A percentile compares a stretch with the other conserved stretches of the same genome.
These are phyloP conservation scores for Ptilonorhynchus violaceus DNA, from an alignment of 2,113 vertebrate genomes.

Conservation along the genomic window DNA sequence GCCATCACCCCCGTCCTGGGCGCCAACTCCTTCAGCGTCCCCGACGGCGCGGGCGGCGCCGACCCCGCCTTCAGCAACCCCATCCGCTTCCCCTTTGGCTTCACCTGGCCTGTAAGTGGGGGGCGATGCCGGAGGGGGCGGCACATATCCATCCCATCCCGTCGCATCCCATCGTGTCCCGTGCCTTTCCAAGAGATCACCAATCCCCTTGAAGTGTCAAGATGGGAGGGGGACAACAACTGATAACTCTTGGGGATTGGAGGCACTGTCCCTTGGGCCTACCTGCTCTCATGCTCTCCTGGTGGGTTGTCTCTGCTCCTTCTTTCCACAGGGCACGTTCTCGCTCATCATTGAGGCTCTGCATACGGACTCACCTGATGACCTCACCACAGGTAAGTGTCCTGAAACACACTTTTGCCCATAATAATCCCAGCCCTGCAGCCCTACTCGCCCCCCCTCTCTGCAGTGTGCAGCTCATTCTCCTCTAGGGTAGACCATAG, in stretches of 20 bases:
- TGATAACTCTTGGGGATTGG: neutral
- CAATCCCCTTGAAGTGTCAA: neutral
- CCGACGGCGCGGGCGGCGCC: constrained; percentile 77
- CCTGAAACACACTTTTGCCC: neutral
- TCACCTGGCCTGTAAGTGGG: constrained; percentile 96
- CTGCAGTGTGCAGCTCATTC: neutral
- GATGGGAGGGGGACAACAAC: neutral
- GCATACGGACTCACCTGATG: constrained; percentile 90
- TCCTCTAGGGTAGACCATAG: neutral
- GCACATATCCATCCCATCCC: neutral
- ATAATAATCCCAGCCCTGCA: neutral
- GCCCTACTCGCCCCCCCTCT: neutral
- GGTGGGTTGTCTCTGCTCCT: neutral
- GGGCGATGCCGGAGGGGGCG: neutral
- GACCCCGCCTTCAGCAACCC: constrained; percentile 92
- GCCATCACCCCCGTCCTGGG: constrained; percentile 93
- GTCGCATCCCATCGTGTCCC: neutral
- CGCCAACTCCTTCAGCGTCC: constrained; percentile 94
- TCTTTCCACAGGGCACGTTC: constrained; percentile 88
- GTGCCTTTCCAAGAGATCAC: neutral
- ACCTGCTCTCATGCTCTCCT: neutral
- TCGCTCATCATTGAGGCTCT: constrained; percentile 98
- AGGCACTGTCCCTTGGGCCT: neutral
- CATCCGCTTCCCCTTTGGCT: constrained; percentile 90
- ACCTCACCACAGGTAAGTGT: constrained; percentile 90